These are phyloP conservation scores for Cyprinodon variegatus DNA, from an alignment of 2,113 vertebrate genomes.

Conservation along the genomic window DNA sequence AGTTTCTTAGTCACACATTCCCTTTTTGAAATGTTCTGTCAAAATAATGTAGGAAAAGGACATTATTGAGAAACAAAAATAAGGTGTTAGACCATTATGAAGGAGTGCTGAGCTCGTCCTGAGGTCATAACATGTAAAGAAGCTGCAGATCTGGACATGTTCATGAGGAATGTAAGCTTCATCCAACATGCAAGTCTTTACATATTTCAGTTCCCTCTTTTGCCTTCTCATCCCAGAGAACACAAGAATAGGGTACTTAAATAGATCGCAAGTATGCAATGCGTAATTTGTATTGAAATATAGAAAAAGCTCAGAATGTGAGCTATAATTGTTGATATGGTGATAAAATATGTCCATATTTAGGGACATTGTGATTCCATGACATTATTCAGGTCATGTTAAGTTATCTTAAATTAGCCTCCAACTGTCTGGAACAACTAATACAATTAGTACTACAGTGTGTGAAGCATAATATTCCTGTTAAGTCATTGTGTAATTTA, in stretches of 20 bases:
- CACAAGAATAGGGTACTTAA: not conserved
- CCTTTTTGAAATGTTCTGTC: not conserved
- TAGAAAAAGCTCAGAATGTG: not conserved
- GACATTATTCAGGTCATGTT: not conserved
- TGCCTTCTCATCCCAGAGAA: not conserved
- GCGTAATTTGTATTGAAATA: not conserved
- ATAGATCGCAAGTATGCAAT: not conserved
- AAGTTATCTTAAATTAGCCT: constrained; percentile 32
- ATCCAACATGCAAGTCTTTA: constrained; percentile 26
- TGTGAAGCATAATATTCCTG: constrained; percentile 14
- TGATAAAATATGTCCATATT: constrained; percentile 22
- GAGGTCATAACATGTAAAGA: not conserved
- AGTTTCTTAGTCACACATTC: not conserved
- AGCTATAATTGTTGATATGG: not conserved
- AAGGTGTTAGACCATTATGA: not conserved
- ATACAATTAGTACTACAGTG: constrained; percentile 35
- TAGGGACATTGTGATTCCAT: constrained; percentile 1
- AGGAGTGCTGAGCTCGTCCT: not conserved
- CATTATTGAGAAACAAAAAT: not conserved
- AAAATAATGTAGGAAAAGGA: not conserved
- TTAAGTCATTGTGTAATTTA: constrained; percentile 19
- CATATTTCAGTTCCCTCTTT: constrained; percentile 33
- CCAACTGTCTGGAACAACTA: constrained; percentile 17
- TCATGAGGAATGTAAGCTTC: constrained; percentile 53
- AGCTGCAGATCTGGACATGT: constrained; percentile 63